Base-by-base conservation (phyloP, 2,797 vertebrate genomes). In the Artibeus lituratus region DNA sequence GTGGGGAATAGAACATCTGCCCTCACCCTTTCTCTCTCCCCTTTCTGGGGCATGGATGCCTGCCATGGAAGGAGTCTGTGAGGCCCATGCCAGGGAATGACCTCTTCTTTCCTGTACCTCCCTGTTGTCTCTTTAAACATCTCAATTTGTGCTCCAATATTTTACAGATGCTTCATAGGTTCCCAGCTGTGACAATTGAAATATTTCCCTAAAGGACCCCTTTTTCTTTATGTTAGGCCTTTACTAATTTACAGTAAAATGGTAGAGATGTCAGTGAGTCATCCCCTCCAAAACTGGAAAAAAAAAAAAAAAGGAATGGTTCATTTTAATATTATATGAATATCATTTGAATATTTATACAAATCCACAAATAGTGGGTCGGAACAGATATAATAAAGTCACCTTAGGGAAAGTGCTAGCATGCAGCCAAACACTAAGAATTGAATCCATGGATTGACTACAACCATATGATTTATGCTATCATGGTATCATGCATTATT, bases 191-290 rank as follows among this genome's bases (percentile, higher is more conserved):
- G 35, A 94, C n/a, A 14, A 92, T 3, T 51, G 72, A 84, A 72
- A 89, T 5, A 47, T 59, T 91, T 88, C 19, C 35, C 55, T 44
- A 90, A 84, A 78, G 51, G 67, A 74, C 65, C 51, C 7, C 3
- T 57, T 94, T 88, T 82, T 87, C 53, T 95, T 91, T 85, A 42
- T 86, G 37, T 47, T 91, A 91, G 78, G 24, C 24, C 10, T 85
- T 82, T 39, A 47, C 65, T 86, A 88, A 93, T 80, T 74, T 80
- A 93, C 4, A 88, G 55, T 39, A 93, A 90, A 91, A 73, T 35
- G 42, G 51, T 82, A n/a, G 39, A 59, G 67, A 77, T 83, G 26
- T 15, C 53, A 77, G 29, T 70, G 59, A 94, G 81, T 81, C 89
- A 51, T 83, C 49, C 22, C 42, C 22, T 51, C 39, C 5, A 92